Evolutionary conservation across 2,797 vertebrate species (phyloP), one percentile per base, ranked within the genome.

Genomic region (Gambelia wislizenii): DNA sequence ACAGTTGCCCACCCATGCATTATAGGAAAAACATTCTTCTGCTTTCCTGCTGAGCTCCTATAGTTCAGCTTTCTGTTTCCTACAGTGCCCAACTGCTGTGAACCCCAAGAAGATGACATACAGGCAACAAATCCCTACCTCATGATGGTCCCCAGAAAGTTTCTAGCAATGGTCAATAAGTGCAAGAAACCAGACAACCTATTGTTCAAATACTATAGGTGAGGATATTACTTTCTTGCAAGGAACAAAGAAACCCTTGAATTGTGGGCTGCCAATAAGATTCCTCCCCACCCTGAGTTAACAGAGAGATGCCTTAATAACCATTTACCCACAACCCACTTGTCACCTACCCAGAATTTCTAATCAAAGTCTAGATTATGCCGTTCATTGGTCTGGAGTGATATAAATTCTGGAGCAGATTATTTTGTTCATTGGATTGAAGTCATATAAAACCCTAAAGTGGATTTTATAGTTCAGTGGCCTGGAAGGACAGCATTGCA

Each of bases 391-490:
- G 33, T 89, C 61, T 93, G 88, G 91, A 91, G 59, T 88, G 74
- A 69, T 44, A 16, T 75, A 85, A 94, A 89, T 59, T 91, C 85
- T 93, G 84, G 91, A 94, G 83, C 92, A 75, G 90, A 91, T 95
- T 94, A 91, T 92, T 85, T 95, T 94, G 85, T 92, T 94, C 83
- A 85, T 52, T 95, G 92, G 84, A 89, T 70, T 93, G 88, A 89
- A 94, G 89, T 93, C 72, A 91, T 83, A 87, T 91, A 95, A 83
- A 94, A 91, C 33, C 93, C 9, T 76, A 91, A 89, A 96, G 87
- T 94, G 84, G 92, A 92, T 96, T 93, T 90, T 93, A 44, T 93
- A 93, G 85, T 91, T 95, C 5, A 0, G 54, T 94, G 83, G 92
- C 92, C 88, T 95, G 88, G 89, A 93, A 92, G 84, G 74, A 83